Evolutionary conservation across 2,113 vertebrate genomes (phyloP).

Genomic region (Notarius quadriscutis): DNA sequence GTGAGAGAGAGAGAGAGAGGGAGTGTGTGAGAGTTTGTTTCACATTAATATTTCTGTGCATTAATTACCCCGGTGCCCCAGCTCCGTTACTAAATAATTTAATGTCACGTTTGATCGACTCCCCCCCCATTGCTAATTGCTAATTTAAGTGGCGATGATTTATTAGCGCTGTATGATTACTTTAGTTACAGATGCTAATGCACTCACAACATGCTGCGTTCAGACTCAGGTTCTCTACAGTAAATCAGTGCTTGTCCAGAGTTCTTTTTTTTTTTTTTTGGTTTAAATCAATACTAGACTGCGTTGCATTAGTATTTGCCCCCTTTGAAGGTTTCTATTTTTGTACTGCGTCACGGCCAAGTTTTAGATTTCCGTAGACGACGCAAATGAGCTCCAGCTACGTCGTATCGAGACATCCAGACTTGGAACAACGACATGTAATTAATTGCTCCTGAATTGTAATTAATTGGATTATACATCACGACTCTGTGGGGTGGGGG

Average conservation of each 20-base stretch:
- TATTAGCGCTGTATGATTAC: constrained; percentile 55
- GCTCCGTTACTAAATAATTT: constrained; percentile 14
- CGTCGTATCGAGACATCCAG: too few relatives aligned
- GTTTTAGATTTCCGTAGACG: not conserved
- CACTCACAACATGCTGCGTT: constrained; percentile 20
- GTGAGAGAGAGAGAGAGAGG: not conserved
- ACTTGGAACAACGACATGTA: too few relatives aligned
- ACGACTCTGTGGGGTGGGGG: too few relatives aligned
- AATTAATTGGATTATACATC: too few relatives aligned
- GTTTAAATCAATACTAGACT: not conserved
- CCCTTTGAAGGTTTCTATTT: not conserved
- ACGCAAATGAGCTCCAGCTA: too few relatives aligned
- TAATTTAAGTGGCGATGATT: constrained; percentile 53
- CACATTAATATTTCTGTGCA: constrained; percentile 43
- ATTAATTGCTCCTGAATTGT: too few relatives aligned
- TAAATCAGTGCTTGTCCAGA: not conserved
- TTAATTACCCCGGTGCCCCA: constrained; percentile 52
- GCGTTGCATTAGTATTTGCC: not conserved
- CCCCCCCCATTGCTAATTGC: constrained; percentile 41
- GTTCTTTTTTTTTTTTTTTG: not conserved
- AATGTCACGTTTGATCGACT: constrained; percentile 19
- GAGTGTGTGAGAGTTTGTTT: constrained; percentile 25
- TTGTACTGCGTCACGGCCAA: too few relatives aligned
- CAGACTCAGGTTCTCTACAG: not conserved
- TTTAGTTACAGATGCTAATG: constrained; percentile 51